Base-by-base conservation (phyloP, 1,140 invertebrate species). In the Scaptomyza pallida region DNA sequence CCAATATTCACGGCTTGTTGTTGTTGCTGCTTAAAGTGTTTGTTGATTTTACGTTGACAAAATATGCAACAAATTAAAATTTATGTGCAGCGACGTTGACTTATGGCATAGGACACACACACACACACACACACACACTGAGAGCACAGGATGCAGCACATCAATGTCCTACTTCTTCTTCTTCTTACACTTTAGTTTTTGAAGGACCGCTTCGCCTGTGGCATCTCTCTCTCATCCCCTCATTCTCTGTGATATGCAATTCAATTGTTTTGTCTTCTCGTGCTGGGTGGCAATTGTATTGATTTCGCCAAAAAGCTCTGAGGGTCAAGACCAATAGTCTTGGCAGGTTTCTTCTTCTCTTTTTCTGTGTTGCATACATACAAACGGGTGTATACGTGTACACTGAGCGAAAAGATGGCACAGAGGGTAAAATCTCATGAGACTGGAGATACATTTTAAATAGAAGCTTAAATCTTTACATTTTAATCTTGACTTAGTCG, bases 1-100 rank as follows among this genome's bases (percentile, higher is more conserved):
- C 60, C 55, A 9, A 30, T 26, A 47, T 9, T 41, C 48, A 5
- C 5, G 3, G 44, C n/a, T 19, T 19, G 13, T 17, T 47, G 50
- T 6, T 37, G n/a, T 37, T 8, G 33, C 10, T 16, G 13, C 45
- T 69, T 62, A 52, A 64, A 69, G 67, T 76, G 72, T 85, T 81
- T 85, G 83, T 89, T 80, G 78, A 77, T 77, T 83, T 75, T 78
- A 73, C 73, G 88, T 90, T 90, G 89, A 90, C 89, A 90, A 90
- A 90, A 90, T 90, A 89, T 90, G 81, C 89, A 90, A 90, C 89
- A 90, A 90, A 90, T 90, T 90, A 90, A 90, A 90, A 90, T 90
- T 90, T 90, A 90, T 90, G 79, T 89, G 86, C 70, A 48, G 65
- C 64, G 63, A 40, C 68, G 68, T 57, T 86, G 80, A 86, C 72